Evolutionary conservation across 1,140 invertebrate genomes (phyloP), one percentile per base, ranked within the genome.

Genomic region (Apis laboriosa): DNA sequence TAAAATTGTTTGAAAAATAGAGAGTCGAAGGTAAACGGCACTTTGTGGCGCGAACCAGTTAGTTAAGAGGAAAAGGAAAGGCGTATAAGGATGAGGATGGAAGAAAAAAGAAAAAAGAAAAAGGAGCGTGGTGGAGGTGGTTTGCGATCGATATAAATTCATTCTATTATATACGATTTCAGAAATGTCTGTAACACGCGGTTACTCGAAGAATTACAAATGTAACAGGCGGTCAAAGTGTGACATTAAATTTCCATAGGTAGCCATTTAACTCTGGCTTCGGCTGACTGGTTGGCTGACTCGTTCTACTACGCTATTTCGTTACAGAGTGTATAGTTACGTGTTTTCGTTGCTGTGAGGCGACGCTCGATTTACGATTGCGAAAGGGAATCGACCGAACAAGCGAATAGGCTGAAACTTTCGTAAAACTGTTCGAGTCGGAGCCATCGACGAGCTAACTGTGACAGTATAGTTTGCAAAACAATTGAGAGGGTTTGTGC

Each of bases 201-300:
- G 72, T 78, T 83, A 83, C 56, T 75, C 88, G 84, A 91, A 90
- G 90, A 90, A 91, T 91, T 91, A 87, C 88, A 86, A 87, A 91
- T 91, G 85, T 88, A 90, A 90, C 82, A 89, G 61, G 61, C 61
- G 75, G 79, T 64, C 77, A 76, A 88, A 89, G 84, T 86, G 82
- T 86, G 75, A 56, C 79, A 84, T 90, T 88, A 90, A 90, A 90
- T 90, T 88, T 89, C 88, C 88, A 90, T 89, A 89, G 86, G 68
- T 82, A 86, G 77, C 74, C 83, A 86, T 80, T 89, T 89, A 90
- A 83, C 81, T 71, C 63, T 66, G 80, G 70, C 49, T 21, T 58
- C n/a, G 58, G 72, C 72, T 72, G 64, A 56, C 43, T 76, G 68
- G 15, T 43, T 53, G 24, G n/a, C 63, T 84, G 51, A 66, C 80